These are phyloP conservation scores for Cebus imitator DNA, from an alignment of 2,113 vertebrate genomes.

Conservation along the genomic window DNA sequence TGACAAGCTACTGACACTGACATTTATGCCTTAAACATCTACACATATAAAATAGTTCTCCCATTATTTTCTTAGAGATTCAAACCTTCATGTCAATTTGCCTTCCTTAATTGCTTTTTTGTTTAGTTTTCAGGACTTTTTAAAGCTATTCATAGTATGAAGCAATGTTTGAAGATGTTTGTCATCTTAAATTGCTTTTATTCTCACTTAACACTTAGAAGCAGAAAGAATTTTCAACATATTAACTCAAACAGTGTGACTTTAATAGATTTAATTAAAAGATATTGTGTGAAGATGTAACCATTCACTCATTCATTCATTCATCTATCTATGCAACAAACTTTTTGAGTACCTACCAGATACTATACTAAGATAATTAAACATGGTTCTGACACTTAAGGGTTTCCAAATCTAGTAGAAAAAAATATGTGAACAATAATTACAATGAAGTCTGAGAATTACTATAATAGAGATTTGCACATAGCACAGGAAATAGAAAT, in stretches of 20 bases:
- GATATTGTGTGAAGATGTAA: background rate
- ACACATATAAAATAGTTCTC: constrained; percentile 71
- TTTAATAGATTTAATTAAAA: constrained; percentile 63
- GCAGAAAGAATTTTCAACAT: constrained; percentile 44
- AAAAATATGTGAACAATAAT: constrained; percentile 22
- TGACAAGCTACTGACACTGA: constrained; percentile 28
- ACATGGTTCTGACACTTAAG: background rate
- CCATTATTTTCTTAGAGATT: constrained; percentile 72
- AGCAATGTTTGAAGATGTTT: constrained; percentile 62
- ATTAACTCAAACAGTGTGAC: constrained; percentile 48
- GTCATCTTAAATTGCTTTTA: constrained; percentile 55
- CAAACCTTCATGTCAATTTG: constrained; percentile 76
- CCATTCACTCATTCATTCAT: constrained; percentile 28
- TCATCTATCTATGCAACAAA: background rate
- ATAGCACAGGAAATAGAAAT: background rate
- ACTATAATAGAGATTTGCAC: background rate
- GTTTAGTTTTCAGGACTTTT: constrained; percentile 73
- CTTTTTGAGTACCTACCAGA: constrained; percentile 5
- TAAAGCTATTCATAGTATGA: constrained; percentile 57
- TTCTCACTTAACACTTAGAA: constrained; percentile 56
- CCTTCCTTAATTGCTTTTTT: constrained; percentile 81
- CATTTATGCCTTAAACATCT: constrained; percentile 69
- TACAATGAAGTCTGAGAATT: background rate
- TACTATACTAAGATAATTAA: constrained; percentile 37
- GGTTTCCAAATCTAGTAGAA: background rate